phyloP scores from a whole-genome alignment of 2,888 invertebrate species.

The Galerucella pusilla region DNA sequence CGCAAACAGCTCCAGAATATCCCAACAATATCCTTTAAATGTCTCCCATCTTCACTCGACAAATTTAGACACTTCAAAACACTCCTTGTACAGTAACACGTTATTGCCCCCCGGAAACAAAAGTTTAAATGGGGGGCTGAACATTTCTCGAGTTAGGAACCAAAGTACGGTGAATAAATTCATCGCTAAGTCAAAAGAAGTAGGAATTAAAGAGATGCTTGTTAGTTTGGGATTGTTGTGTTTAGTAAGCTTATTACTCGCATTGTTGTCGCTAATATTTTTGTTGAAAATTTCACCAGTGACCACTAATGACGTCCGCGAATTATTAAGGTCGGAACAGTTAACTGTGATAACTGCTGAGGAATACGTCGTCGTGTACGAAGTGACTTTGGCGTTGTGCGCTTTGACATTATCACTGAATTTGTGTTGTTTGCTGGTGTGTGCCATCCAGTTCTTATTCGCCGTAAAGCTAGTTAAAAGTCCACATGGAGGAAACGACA shows the following conservation, averaged over 20 bases:
- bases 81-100: conserved; percentile 72
- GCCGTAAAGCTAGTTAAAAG: conserved; percentile 91
- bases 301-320: conserved; percentile 70
- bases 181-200: conserved; percentile 67
- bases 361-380: conserved; percentile 89
- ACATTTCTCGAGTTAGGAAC: conserved; percentile 69
- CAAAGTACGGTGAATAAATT: conserved; percentile 62
- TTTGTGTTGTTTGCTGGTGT: conserved; percentile 91
- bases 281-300: conserved; percentile 85
- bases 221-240: conserved; percentile 88
- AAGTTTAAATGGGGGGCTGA: conserved; percentile 69
- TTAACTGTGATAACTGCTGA: conserved; percentile 74
- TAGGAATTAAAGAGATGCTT: conserved; percentile 80
- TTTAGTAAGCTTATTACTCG: conserved; percentile 85
- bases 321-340: conserved; percentile 68
- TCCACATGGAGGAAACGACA: conserved; percentile 78
- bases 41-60: conserved; percentile 74
- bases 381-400: conserved; percentile 90
- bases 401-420: conserved; percentile 89
- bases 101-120: conserved; percentile 55
- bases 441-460: conserved; percentile 94
- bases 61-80: conserved; percentile 73
- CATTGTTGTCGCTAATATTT: conserved; percentile 85
- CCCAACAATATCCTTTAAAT: conserved; percentile 73
- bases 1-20: conserved; percentile 58